Evolutionary conservation across 2,113 vertebrate genomes (phyloP), one percentile per base, ranked within the genome.

Genomic region (Struthio camelus): DNA sequence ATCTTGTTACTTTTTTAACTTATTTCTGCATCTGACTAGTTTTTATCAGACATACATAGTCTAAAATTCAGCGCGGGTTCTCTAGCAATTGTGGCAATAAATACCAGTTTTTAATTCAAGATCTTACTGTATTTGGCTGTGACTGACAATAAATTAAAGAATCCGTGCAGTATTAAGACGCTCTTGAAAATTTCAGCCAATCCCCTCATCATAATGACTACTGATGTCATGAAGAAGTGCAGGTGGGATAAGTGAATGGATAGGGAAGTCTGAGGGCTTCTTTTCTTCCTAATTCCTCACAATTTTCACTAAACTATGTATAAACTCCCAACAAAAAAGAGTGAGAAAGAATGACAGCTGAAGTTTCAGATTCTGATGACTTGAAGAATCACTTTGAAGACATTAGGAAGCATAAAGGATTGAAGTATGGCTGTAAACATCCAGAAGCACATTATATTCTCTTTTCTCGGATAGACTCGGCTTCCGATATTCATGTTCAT

Each of bases 331-430:
- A 72, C 85, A 89, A 94, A 89, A 95, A 87, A 94, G 58, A 80
- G 20, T 75, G 40, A 58, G 77, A 65, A 80, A 80, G 73, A 94
- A 28, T 61, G 58, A 84, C 82, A 95, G 84, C 53, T 90, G 67
- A 85, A 65, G 94, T 96, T 94, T 92, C 90, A 85, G 76, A 59
- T 80, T 89, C 64, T 72, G 71, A 69, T 96, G 87, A 95, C 90
- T 81, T 91, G 76, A 93, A 95, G 65, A 95, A 75, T 81, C 87
- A 44, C 69, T 94, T 83, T 90, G 72, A 80, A 91, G 76, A 62
- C 64, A 76, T 59, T 96, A 87, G 69, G 79, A 86, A 90, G 65
- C 54, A 46, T 38, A 81, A 92, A 94, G 70, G n/a, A 71, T 69
- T 93, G 81, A 92, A 96, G 82, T 32, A 36, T 77, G 58, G 75